Evolutionary conservation across 2,797 vertebrate species (phyloP), one percentile per base, ranked within the genome.

Genomic region (Hyperoplus immaculatus): DNA sequence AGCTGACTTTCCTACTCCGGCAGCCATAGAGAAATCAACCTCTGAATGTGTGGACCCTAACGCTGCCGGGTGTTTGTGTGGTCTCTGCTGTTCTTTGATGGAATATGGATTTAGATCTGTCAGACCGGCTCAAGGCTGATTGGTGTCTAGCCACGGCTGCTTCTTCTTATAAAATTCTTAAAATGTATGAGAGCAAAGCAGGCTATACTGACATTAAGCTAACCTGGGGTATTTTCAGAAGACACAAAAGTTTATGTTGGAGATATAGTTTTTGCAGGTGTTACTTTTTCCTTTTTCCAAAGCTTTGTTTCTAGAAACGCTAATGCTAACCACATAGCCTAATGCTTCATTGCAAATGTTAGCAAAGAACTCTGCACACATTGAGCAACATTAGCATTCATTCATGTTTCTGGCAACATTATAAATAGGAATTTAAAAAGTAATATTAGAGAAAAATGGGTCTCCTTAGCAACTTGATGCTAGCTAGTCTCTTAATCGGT

Each of bases 21-120:
- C 58, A 69, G 1, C 51, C 41, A 29, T 43, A 69, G 42, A 45
- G 38, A 53, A 58, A 29, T 43, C 6, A 46, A 80, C 47, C 56
- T 73, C 41, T 66, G 45, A 59, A 75, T 56, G 47, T 56, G 47
- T 58, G 66, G 43, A 73, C 58, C 42, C 46, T 49, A 8, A 54
- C 8, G 16, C 50, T 29, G 29, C 29, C 3, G 29, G 53, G 58
- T 69, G 71, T 60, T 63, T 75, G 38, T 29, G n/a, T 29, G 57
- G 14, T 60, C 42, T 49, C 42, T 49, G n/a, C 11, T 63, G 77
- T 58, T 42, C 39, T 39, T 5, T 29, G 15, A 2, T 77, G 36
- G 56, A 8, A 13, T 80, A 43, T 72, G 66, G 7, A 66, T 51
- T 71, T 61, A 11, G 49, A 60, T 63, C 38, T 42, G 41, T 54